Evolutionary conservation across 2,888 invertebrate species (phyloP), one percentile per base, ranked within the genome.

Genomic region (Siphlonurus alternatus): DNA sequence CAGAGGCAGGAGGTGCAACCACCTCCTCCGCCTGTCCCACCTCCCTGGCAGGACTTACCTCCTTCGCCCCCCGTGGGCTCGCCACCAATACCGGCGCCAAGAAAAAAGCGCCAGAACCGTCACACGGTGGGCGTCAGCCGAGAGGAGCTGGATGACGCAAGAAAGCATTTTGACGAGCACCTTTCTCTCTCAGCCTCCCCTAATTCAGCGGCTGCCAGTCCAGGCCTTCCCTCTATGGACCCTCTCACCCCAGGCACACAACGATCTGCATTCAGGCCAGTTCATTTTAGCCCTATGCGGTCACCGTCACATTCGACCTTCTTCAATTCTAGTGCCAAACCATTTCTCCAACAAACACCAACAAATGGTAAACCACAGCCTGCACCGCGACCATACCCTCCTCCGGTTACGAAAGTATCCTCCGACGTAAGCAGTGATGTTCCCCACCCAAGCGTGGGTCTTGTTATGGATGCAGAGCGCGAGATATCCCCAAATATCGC

Each of bases 121-220:
- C 89, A 92, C 74, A 92, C 92, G 0, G 88, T 92, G 23, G 90
- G 89, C 61, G 91, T 92, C 20, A 89, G 88, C 53, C 81, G 83
- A 59, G 89, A 89, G 72, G 92, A 92, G 71, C 75, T 92, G 24
- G 88, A 86, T 1, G 84, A 86, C 70, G 92, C 92, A 0, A 79
- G 91, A 60, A 82, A 85, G 65, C 81, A 88, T 71, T 83, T 90
- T 68, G 87, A 89, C 1, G 64, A 64, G n/a, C 63, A 59, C 0
- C 51, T 25, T 5, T 59, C 63, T 2, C 63, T 59, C n/a, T 38
- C 63, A 2, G 56, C 59, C 51, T 56, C 63, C 1, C 25, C 63
- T 7, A 63, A 54, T 23, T 63, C 63, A 2, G 22, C 59, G 25
- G 63, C 63, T 3, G 56, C 63, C 10, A 53, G 63, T 23, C 38